These are phyloP conservation scores for Channa maculata DNA, from an alignment of 2,113 vertebrate species.

Conservation along the genomic window DNA sequence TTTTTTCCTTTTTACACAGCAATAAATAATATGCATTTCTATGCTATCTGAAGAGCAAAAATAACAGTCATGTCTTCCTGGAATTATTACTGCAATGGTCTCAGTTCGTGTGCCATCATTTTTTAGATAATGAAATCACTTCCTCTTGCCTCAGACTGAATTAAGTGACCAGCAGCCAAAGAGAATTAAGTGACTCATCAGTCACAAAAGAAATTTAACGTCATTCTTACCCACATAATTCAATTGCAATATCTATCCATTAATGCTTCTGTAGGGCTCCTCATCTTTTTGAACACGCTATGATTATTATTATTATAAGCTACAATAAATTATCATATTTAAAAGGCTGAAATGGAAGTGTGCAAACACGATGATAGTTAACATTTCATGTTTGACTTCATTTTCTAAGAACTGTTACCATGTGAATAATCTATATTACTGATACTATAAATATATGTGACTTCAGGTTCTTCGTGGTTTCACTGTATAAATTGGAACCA, in stretches of 20 bases:
- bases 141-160: conserved; percentile 52
- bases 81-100: conserved; percentile 62
- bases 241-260: conserved; percentile 58
- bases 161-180: conserved; percentile 66
- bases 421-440: too few relatives aligned
- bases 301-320: conserved; percentile 34
- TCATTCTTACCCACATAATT: conserved; percentile 50
- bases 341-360: conserved; percentile 23
- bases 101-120: conserved; percentile 62
- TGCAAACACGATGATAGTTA: conserved; percentile 1
- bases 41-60: conserved; percentile 42
- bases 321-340: conserved; percentile 20
- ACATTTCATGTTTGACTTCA: too few relatives aligned
- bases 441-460: too few relatives aligned
- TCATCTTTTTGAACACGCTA: conserved; percentile 34
- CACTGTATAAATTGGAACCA: too few relatives aligned
- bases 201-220: conserved; percentile 62
- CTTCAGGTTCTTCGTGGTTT: too few relatives aligned
- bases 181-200: conserved; percentile 62
- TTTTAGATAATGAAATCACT: conserved; percentile 61
- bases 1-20: conserved; percentile 29
- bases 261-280: conserved; percentile 33
- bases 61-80: conserved; percentile 37
- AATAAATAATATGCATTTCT: conserved; percentile 63
- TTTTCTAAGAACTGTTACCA: too few relatives aligned